Conservation (phyloP, 2,797 vertebrate species). For the Pempheris klunzingeri region DNA sequence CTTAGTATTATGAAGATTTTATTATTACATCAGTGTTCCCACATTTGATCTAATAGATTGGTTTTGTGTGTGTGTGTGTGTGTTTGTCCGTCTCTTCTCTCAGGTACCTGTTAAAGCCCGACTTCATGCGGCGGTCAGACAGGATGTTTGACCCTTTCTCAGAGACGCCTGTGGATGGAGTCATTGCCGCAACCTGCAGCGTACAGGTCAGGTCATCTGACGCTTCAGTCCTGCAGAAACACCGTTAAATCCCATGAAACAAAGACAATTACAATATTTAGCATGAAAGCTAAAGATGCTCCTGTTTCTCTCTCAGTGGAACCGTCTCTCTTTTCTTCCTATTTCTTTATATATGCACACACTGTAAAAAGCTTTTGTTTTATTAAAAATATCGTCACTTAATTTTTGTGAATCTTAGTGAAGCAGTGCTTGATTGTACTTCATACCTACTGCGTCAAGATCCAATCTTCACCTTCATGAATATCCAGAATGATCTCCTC, state of each 20-base stretch:
- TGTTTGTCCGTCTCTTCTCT: conserved; percentile 16
- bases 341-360: neutral
- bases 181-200: conserved; percentile 97
- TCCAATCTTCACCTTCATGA: neutral
- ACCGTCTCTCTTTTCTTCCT: too few species aligned
- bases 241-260: neutral
- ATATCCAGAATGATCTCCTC: neutral
- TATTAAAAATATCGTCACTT: neutral
- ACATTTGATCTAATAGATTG: conserved; percentile 4
- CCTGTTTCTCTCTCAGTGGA: too few species aligned
- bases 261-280: neutral
- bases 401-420: neutral
- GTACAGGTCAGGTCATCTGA: conserved; percentile 89
- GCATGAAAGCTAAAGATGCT: too few species aligned
- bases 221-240: neutral
- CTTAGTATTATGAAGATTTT: too few species aligned
- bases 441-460: neutral
- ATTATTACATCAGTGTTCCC: neutral
- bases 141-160: conserved; percentile 98
- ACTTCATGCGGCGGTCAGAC: conserved; percentile 98
- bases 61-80: conserved; percentile 24
- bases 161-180: conserved; percentile 97
- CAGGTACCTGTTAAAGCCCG: conserved; percentile 92
- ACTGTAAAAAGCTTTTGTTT: neutral
- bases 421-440: neutral